A percentile compares a stretch with the other conserved stretches of the same genome.
Evolutionary conservation across 2,888 invertebrate genomes (phyloP).

Genomic region (Imbricaverruca yamaguchii): DNA sequence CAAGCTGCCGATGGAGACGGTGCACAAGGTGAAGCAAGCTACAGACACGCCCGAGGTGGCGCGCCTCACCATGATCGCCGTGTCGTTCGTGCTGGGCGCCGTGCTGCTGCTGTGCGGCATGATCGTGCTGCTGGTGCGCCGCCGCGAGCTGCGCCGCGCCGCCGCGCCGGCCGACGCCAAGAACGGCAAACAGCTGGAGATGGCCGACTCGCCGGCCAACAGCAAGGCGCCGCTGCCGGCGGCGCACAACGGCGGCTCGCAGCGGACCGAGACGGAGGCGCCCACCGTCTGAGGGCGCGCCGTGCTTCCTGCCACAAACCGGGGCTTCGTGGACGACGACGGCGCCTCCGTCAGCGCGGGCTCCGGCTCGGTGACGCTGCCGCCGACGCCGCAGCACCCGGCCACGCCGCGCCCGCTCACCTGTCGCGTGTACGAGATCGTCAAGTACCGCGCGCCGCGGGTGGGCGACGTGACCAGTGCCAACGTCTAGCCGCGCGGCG

Average conservation of each 20-base stretch:
- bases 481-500: not conserved
- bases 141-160: not conserved
- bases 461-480: not conserved
- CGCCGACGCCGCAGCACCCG: constrained; percentile 1
- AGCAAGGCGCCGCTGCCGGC: not conserved
- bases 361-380: constrained; percentile 11
- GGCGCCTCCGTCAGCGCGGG: not conserved
- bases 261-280: not conserved
- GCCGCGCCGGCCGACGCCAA: not conserved
- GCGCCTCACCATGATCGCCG: constrained; percentile 19
- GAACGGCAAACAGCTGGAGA: constrained; percentile 4
- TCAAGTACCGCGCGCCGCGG: not conserved
- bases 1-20: constrained; percentile 25
- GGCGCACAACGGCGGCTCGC: not conserved
- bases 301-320: constrained; percentile 18
- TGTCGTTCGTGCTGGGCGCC: constrained; percentile 16
- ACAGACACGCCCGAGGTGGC: constrained; percentile 29
- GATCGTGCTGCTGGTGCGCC: not conserved
- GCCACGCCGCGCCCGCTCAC: not conserved
- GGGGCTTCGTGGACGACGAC: constrained; percentile 16
- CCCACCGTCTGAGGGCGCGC: not conserved
- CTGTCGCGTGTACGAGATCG: constrained; percentile 13
- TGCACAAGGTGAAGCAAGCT: constrained; percentile 27
- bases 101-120: constrained; percentile 9
- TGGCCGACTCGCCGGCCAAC: not conserved